Base-by-base conservation (phyloP, 2,797 vertebrate species). In the Numenius phaeopus region DNA sequence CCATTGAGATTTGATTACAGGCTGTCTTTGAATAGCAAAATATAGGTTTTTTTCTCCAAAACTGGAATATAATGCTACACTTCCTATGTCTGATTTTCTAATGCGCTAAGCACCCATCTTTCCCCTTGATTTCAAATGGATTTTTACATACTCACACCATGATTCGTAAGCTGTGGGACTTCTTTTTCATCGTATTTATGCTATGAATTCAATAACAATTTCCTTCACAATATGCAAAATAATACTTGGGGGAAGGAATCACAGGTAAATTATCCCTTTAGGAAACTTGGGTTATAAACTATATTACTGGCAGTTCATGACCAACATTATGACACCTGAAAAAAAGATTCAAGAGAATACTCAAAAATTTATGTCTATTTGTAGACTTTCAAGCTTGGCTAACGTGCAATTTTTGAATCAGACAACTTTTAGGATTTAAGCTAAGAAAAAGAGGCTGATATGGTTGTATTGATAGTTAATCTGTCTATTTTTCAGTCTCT, bases 1-100 rank as follows among this genome's bases (percentile, higher is more conserved):
- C 59, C n/a, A n/a, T 24, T 93, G 91, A 94, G n/a, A 86, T n/a
- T 94, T 95, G 37, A 87, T 94, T 88, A 83, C 22, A 73, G 80
- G n/a, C 10, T 89, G 58, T 22, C 80, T 87, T 95, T 93, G 71
- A 89, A 70, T 82, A 90, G 50, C 14, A 67, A 81, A 94, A 94
- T 78, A 92, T 5, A 75, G 12, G 3, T 40, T 72, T 84, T 62
- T 87, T 82, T 39, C 37, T 83, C n/a, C 12, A 73, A 79, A 82
- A 78, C 20, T 49, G 11, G 47, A 90, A 76, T 55, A 32, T 5
- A 58, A 16, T 29, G 11, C 8, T 90, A n/a, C 11, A 30, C 2
- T 86, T 75, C 44, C 11, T 46, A 6, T 64, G 15, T 59, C 47
- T 95, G 59, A 66, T 90, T 87, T 93, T 79, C 42, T 80, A 32